Base-by-base conservation (phyloP, 2,888 invertebrate species). In the Palloptera scutellata region DNA sequence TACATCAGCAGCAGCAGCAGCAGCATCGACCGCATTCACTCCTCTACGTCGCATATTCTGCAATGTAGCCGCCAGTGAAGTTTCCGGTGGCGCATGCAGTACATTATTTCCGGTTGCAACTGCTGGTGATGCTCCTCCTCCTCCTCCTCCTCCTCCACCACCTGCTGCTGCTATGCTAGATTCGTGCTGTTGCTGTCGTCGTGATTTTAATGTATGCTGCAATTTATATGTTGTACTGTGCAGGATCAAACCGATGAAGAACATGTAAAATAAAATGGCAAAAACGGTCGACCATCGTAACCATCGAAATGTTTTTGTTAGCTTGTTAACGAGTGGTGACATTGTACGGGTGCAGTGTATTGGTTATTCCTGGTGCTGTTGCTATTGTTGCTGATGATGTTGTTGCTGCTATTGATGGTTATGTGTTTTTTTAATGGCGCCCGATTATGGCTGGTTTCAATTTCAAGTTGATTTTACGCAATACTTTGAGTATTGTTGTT, bases 271-370 rank as follows among this genome's bases (percentile, higher is more conserved):
- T 74, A 88, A 79, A 75, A 88, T 82, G 68, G 88, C 87, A 70
- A 87, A 86, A 63, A 86, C 81, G 73, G 87, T 87, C 19, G 88
- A 88, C 88, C 88, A 88, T 71, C 88, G 83, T 63, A 84, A 74
- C 79, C 83, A 79, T 70, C 80, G 80, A 67, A 81, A 77, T 74
- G 77, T 78, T 75, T 81, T 82, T 75, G 81, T 79, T 75, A 82
- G 76, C 77, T 83, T 83, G 75, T 79, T 82, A 74, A 82, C 75
- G 73, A 82, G 77, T 73, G 76, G 72, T 80, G 65, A 20, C 54
- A 70, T 62, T 62, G 65, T 64, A 53, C 48, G 45, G 15, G 19
- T 65, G 60, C 9, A 20, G n/a, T 30, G 19, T 13, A 42, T n/a
- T 41, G 20, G 51, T 55, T 19, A 12, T 41, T 15, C 59, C 57